Percentiles rank a stretch among this genome's conserved stretches.
Conservation (phyloP, 2,888 invertebrate genomes). For the Nasonia oneida region DNA sequence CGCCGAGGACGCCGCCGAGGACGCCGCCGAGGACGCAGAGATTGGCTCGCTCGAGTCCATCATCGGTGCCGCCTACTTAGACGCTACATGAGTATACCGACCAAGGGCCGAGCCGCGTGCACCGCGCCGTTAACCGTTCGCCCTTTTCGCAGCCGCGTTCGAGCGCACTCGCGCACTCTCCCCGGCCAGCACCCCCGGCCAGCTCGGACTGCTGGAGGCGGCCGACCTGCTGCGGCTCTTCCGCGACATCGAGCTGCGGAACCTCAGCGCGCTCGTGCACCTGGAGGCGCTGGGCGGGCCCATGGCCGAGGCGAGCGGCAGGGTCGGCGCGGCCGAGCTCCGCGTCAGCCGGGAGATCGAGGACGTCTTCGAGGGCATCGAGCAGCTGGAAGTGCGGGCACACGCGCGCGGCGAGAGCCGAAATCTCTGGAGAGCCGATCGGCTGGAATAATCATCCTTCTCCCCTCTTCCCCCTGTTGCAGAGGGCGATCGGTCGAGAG, state of each 20-base stretch:
- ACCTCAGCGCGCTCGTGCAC: conserved; percentile 83
- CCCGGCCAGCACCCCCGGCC: conserved; percentile 78
- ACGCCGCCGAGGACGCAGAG: conserved; percentile 55
- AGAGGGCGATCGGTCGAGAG: conserved; percentile 47
- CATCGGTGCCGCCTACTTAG: conserved; percentile 63
- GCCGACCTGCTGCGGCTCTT: conserved; percentile 82
- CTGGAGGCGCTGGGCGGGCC: conserved; percentile 82
- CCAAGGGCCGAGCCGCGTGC: too few species aligned
- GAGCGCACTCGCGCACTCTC: conserved; percentile 62
- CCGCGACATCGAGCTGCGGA: conserved; percentile 83
- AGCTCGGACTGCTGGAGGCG: conserved; percentile 82
- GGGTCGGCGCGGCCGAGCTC: conserved; percentile 79
- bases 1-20: conserved; percentile 76
- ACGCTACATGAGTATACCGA: too few species aligned
- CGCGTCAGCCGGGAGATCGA: conserved; percentile 77
- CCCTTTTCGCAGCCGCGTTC: conserved; percentile 77
- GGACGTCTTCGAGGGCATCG: conserved; percentile 77
- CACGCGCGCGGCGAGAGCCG: background rate
- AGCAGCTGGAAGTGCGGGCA: conserved; percentile 77
- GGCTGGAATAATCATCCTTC: too few species aligned
- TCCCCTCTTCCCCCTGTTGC: too few species aligned
- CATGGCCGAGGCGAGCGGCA: conserved; percentile 80
- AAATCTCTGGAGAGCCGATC: too few species aligned
- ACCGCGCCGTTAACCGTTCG: too few species aligned
- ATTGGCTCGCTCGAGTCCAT: conserved; percentile 67